Base-by-base conservation (phyloP, 2,797 vertebrate species). In the Eupleurogrammus muticus region DNA sequence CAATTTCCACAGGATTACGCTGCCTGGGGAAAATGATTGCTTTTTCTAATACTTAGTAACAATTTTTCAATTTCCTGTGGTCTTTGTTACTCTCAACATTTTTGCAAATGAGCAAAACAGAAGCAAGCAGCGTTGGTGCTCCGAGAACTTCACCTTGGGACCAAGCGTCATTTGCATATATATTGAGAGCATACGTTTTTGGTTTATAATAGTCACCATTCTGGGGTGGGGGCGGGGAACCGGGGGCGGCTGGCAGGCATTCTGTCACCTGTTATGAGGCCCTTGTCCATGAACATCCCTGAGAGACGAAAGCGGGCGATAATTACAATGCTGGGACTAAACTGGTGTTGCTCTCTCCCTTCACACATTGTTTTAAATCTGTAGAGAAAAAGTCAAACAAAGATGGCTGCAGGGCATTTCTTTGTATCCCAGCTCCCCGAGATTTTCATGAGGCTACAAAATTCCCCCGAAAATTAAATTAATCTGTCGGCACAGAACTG, bases 161-260 rank as follows among this genome's bases (percentile, higher is more conserved):
- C 93, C 60, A 80, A 78, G 84, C 87, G 59, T 82, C 89, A 96
- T 96, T 96, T 96, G 95, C 95, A 96, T 96, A 95, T 96, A 95
- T 96, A 96, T 95, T 96, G 94, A 94, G 93, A 94, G 92, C 94
- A 95, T 95, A 94, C 94, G 94, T 94, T 96, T 94, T 95, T 94
- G 90, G 91, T 92, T 94, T 94, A 94, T 94, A 93, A 93, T 91
- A 92, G 93, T 92, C 89, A 90, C 91, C 88, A 86, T 89, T 92
- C 89, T 77, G 82, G 73, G 86, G 79, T 81, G 87, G 89, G 90
- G 84, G 89, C 34, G 42, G 89, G 90, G 89, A 73, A 85, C 81
- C 5, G 84, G 82, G 90, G 86, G 84, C 64, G 85, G 85, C 91
- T 92, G 90, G 91, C 90, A 91, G 88, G 84, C 90, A 78, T 89